Base-by-base conservation (phyloP, 2,113 vertebrate species). In the Salvelinus namaycush region DNA sequence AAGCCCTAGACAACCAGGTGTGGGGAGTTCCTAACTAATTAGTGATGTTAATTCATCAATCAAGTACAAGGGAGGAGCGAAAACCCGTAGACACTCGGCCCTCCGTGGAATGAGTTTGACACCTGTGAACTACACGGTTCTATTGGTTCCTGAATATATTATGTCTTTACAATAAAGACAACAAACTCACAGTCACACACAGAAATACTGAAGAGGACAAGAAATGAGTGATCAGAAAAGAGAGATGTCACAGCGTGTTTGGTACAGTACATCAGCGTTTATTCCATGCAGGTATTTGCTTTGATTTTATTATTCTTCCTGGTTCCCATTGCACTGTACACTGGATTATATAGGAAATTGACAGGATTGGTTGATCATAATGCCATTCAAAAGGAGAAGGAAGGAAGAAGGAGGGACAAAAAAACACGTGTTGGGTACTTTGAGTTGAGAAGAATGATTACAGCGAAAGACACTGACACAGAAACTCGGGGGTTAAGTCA, bases 241-340 rank as follows among this genome's bases (percentile, higher is more conserved):
- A 83, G 70, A 59, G 4, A n/a, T 18, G 29, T 0, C 29, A 31
- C 66, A 34, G 66, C 27, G 81, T 71, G 82, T 89, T 85, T 83
- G 68, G 83, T 95, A 11, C 95, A 94, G 93, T 95, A 94, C 94
- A 93, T 93, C 95, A 96, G 96, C 93, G 94, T 97, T 97, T 97
- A 98, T 97, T 96, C 94, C 96, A 97, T 97, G 96, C 95, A 94
- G 94, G 90, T 93, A 93, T 95, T 95, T 96, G 94, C 94, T 95
- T 92, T 93, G 92, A 95, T 95, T 94, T 92, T 83, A 91, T 94
- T 95, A 89, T 68, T 34, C 95, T 68, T 34, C 95, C 92, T 93
- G 91, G 92, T 92, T 93, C 90, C 93, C 89, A 83, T 89, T 92
- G 90, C 91, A 93, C 92, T 95, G 93, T 94, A 95, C 93, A 95